Evolutionary conservation across 2,888 invertebrate species (phyloP).

Genomic region (Stegophylla sp.): DNA sequence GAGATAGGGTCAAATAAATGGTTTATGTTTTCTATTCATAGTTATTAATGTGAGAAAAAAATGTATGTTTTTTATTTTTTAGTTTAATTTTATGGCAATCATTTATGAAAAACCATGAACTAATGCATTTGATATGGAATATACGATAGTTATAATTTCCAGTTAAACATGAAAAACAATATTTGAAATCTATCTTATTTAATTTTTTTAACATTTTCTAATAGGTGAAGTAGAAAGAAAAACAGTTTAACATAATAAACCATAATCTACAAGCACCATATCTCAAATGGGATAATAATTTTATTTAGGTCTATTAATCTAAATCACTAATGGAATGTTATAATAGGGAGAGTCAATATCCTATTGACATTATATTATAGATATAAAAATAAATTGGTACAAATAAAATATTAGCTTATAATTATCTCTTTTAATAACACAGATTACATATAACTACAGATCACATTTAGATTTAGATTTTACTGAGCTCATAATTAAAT

Average conservation of each 20-base stretch:
- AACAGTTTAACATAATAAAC: conserved; percentile 23
- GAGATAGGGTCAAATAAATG: background rate
- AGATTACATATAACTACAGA: background rate
- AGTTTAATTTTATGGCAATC: background rate
- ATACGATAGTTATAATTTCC: background rate
- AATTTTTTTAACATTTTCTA: background rate
- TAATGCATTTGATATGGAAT: background rate
- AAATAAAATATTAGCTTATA: background rate
- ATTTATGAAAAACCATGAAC: background rate
- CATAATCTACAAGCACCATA: conserved; percentile 34
- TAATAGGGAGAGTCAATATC: background rate
- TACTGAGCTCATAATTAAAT: conserved; percentile 30
- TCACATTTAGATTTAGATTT: background rate
- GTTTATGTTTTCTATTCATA: background rate
- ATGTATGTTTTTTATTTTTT: background rate
- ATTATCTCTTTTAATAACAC: background rate
- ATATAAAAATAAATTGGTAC: conserved; percentile 23
- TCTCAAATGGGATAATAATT: conserved; percentile 23
- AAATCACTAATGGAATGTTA: conserved; percentile 34
- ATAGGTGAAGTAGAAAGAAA: background rate
- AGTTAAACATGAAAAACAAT: background rate
- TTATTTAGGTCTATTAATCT: background rate
- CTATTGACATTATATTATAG: background rate
- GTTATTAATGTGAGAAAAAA: background rate
- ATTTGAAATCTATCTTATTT: background rate